Conservation (phyloP, 1,140 invertebrate species). For the Arion vulgaris region DNA sequence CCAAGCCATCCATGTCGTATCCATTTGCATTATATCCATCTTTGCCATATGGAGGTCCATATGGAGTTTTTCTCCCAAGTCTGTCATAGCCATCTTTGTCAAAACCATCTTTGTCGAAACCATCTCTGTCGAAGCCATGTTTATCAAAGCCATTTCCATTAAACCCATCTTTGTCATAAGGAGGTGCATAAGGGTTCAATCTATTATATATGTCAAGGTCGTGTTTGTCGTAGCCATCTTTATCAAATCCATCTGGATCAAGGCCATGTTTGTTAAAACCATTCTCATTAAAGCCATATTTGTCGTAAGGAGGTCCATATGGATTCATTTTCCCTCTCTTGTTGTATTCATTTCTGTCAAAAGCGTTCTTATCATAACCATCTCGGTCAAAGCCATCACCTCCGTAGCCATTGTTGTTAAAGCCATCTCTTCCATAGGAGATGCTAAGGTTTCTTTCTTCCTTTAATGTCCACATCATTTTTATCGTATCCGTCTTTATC, state of each 20-base stretch:
- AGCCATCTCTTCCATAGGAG: background rate
- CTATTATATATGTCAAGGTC: background rate
- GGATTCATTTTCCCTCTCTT: background rate
- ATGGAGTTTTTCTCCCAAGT: background rate
- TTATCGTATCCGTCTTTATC: background rate
- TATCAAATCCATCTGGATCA: conserved; percentile 3
- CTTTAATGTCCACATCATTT: background rate
- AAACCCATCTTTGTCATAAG: background rate
- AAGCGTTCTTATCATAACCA: conserved; percentile 1
- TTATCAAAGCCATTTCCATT: conserved; percentile 10
- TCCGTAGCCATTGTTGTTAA: background rate
- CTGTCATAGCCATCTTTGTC: conserved; percentile 12
- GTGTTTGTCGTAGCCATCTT: background rate
- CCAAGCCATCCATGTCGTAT: background rate
- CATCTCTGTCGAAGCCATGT: conserved; percentile 2
- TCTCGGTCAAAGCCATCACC: background rate
- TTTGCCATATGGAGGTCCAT: conserved; percentile 4
- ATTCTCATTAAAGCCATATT: conserved; percentile 8
- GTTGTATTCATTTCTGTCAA: conserved; percentile 2
- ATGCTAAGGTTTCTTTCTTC: conserved; percentile 9
- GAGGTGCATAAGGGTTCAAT: background rate
- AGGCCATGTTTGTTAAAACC: conserved; percentile 6
- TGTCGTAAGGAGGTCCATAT: background rate
- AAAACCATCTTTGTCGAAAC: background rate
- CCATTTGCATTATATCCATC: conserved; percentile 2